phyloP scores from a whole-genome alignment of 2,888 invertebrate genomes.

The Pseudanteris insignis region DNA sequence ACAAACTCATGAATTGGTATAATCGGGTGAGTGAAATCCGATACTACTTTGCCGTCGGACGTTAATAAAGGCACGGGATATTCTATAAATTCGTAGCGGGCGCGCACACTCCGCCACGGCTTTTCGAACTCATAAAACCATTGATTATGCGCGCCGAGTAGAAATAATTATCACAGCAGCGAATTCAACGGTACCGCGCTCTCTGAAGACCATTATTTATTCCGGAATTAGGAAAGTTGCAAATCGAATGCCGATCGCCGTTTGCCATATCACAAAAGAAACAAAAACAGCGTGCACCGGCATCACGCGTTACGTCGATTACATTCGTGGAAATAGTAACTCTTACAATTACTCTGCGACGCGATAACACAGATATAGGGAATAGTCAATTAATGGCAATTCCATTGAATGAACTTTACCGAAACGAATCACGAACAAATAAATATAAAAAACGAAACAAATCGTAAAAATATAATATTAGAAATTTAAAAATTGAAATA shows the following conservation, averaged over 20 bases:
- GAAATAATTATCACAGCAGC: constrained; percentile 42
- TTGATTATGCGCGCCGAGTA: constrained; percentile 41
- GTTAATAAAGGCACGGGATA: constrained; percentile 43
- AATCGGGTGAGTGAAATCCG: constrained; percentile 29
- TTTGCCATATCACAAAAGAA: constrained; percentile 7
- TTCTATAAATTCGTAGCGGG: constrained; percentile 36
- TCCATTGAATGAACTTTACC: no score
- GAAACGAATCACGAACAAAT: no score
- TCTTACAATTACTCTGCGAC: no score
- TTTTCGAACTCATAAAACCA: constrained; percentile 39
- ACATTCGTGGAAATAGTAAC: no score
- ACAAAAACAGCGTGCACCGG: constrained; percentile 19
- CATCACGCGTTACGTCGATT: constrained; percentile 27
- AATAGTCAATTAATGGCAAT: no score
- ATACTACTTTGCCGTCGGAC: constrained; percentile 32
- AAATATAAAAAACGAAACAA: no score
- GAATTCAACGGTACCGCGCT: constrained; percentile 24
- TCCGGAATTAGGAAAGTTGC: constrained; percentile 36
- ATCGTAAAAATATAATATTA: no score
- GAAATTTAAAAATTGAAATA: no score
- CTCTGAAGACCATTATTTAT: constrained; percentile 39
- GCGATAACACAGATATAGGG: no score
- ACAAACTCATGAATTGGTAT: constrained; percentile 35
- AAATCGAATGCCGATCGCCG: constrained; percentile 35
- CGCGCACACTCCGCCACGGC: constrained; percentile 15